These are phyloP conservation scores for Drosophila yakuba DNA, from an alignment of 1,140 invertebrate species.

Conservation along the genomic window DNA sequence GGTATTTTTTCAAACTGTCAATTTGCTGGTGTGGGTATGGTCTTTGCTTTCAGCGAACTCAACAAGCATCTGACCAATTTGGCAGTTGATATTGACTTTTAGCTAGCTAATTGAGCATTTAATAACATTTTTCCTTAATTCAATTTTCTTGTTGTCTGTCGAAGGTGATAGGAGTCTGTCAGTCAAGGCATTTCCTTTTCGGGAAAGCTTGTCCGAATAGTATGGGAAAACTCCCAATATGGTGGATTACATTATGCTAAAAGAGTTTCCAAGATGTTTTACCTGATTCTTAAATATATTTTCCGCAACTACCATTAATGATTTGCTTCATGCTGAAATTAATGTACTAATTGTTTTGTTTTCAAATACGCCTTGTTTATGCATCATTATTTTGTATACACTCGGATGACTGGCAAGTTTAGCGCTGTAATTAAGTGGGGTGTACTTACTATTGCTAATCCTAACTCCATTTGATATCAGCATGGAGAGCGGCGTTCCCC, in stretches of 20 bases:
- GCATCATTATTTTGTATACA: conserved; percentile 1
- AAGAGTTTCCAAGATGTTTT: no score
- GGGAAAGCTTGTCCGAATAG: neutral
- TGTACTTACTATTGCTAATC: conserved; percentile 90
- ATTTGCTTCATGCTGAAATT: conserved; percentile 12
- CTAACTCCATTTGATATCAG: conserved; percentile 90
- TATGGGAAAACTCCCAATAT: no score
- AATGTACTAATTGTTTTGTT: conserved; percentile 22
- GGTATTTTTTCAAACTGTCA: conserved; percentile 50
- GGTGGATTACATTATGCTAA: no score
- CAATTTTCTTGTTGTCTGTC: conserved; percentile 18
- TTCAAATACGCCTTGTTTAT: conserved; percentile 9
- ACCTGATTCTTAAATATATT: neutral
- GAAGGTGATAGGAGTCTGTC: conserved; percentile 15
- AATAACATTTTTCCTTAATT: conserved; percentile 51
- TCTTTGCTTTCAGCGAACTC: conserved; percentile 51
- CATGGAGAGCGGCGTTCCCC: conserved; percentile 89
- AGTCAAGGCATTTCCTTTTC: conserved; percentile 15
- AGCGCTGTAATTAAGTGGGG: conserved; percentile 7
- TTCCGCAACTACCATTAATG: neutral
- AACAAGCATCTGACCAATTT: conserved; percentile 57
- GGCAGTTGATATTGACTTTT: conserved; percentile 79
- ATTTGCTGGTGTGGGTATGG: conserved; percentile 29
- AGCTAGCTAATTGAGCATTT: conserved; percentile 64
- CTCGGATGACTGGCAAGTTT: conserved; percentile 38